These are phyloP conservation scores for mouse (Mus musculus) DNA, from an alignment of 2,113 vertebrate species.

Conservation along the genomic window DNA sequence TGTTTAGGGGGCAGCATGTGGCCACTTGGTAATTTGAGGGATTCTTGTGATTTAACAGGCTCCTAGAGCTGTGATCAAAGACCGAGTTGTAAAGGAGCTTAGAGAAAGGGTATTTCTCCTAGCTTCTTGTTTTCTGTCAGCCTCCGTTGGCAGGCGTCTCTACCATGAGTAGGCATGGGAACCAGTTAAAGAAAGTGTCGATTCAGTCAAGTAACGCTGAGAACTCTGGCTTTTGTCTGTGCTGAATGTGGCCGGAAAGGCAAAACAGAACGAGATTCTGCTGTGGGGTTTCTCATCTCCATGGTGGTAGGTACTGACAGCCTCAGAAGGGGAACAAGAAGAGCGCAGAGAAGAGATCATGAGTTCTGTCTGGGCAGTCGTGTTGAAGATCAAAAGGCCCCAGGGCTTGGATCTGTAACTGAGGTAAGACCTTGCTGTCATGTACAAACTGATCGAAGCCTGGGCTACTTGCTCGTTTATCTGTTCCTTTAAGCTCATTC, in stretches of 20 bases:
- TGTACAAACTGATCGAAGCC: background rate
- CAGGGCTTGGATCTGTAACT: background rate
- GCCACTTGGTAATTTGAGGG: background rate
- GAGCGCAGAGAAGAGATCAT: background rate
- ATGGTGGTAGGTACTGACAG: slow-evolving; percentile 66
- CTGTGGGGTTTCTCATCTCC: slow-evolving; percentile 73
- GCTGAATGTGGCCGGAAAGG: slow-evolving; percentile 76
- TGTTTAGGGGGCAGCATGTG: background rate
- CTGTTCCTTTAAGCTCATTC: background rate
- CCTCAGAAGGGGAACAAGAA: background rate
- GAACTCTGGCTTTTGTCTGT: slow-evolving; percentile 74
- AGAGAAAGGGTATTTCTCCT: slow-evolving; percentile 34
- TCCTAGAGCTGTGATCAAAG: background rate
- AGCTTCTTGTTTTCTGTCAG: slow-evolving; percentile 46
- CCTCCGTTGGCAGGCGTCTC: slow-evolving; percentile 60
- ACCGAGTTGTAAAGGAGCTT: background rate
- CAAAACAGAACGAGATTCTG: slow-evolving; percentile 73
- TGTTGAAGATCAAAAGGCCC: background rate
- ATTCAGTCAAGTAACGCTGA: slow-evolving; percentile 71
- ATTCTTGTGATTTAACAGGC: background rate
- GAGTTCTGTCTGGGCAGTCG: background rate
- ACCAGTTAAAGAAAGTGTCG: slow-evolving; percentile 76
- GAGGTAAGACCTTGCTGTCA: slow-evolving; percentile 55
- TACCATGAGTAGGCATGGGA: slow-evolving; percentile 76
- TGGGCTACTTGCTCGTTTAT: background rate